Conservation (phyloP, 1,140 invertebrate species). For the Neotoxoptera formosana region DNA sequence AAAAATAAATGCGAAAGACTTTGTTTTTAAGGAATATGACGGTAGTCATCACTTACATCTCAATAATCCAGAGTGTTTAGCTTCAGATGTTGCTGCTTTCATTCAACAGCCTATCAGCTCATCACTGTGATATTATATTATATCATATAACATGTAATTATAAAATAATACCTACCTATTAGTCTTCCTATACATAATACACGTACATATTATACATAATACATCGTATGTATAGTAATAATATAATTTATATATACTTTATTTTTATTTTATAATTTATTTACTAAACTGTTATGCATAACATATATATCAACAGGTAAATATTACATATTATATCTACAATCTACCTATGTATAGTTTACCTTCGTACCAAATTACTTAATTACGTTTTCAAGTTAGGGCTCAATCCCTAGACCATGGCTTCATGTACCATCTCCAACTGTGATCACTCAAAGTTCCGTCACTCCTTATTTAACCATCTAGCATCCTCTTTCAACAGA, state of each 20-base stretch:
- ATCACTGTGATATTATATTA: neutral
- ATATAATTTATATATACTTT: neutral
- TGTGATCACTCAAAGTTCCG: neutral
- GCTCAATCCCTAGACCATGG: neutral
- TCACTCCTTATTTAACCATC: neutral
- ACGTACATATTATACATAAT: neutral
- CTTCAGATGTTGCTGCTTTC: conserved; percentile 71
- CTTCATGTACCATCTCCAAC: neutral
- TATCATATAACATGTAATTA: neutral
- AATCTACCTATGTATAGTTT: neutral
- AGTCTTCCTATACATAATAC: neutral
- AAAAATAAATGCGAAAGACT: conserved; percentile 67
- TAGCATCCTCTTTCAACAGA: neutral
- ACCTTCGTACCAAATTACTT: neutral
- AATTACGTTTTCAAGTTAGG: neutral
- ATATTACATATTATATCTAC: neutral
- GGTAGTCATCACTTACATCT: conserved; percentile 88
- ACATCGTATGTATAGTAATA: neutral
- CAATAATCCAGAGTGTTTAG: conserved; percentile 76
- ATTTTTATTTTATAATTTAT: neutral
- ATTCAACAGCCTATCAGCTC: conserved; percentile 63
- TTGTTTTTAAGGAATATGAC: conserved; percentile 75
- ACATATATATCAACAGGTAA: neutral
- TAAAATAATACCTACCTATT: neutral
- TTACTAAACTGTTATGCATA: neutral